Evolutionary conservation across 2,797 vertebrate species (phyloP), one percentile per base, ranked within the genome.

Genomic region (Pangasius macronema): DNA sequence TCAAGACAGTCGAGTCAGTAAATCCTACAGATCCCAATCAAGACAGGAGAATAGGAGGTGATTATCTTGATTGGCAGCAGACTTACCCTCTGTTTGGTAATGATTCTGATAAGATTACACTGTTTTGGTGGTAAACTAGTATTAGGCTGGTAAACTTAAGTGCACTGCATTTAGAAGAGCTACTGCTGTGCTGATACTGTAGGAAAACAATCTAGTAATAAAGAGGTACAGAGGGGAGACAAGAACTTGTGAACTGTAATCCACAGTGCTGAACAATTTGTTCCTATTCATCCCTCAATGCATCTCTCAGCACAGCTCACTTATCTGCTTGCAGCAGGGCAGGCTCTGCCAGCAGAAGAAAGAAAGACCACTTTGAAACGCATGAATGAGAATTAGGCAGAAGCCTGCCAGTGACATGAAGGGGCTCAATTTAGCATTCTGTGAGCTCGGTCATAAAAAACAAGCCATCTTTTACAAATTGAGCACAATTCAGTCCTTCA

Each of bases 331-430:
- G 90, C 82, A 68, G 80, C 88, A 89, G 89, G 55, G 10, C 84
- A 83, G 42, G 70, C 84, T 86, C 83, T 87, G 90, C 82, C 77
- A 88, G 82, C 27, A 39, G 42, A 73, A 80, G 22, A 85, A 86
- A 90, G 86, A 92, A 89, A 88, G 87, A 57, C 36, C 39, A 72
- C 84, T 89, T 91, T 90, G 86, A 90, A 77, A 87, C 30, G 36
- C 49, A 82, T 86, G 86, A 88, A 89, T 89, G 85, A 90, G 72
- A 87, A 84, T 80, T 81, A 89, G 86, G 46, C 85, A 68, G 84
- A 46, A 80, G 84, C 33, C 87, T 85, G 88, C 53, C 87, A 76
- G 49, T 85, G 75, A 88, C 85, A 87, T 82, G 72, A 22, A 86
- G 77, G 81, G 77, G 87, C 87, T 86, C 76, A 46, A 77, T 87